Evolutionary conservation across 2,888 invertebrate genomes (phyloP).

Genomic region (Agapostemon virescens): DNA sequence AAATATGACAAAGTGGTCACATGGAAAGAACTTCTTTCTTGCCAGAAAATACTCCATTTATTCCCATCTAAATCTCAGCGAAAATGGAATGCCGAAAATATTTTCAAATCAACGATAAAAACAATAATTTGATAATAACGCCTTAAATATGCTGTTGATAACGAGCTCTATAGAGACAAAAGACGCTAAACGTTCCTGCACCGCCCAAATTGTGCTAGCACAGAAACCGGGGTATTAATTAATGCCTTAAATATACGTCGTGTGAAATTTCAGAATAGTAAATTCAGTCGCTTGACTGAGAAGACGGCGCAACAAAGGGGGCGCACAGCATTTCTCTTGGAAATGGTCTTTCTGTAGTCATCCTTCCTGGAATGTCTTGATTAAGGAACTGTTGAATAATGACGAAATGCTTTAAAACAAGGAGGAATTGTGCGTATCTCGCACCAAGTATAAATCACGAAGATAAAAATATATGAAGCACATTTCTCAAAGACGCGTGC

Average conservation of each 20-base stretch:
- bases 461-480: not conserved
- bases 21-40: no score
- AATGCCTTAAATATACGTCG: not conserved
- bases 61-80: no score
- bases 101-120: no score
- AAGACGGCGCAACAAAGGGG: not conserved
- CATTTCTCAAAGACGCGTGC: not conserved
- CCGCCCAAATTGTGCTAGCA: not conserved
- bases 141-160: not conserved
- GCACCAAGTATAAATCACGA: not conserved
- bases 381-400: conserved; percentile 30
- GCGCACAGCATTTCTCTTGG: not conserved
- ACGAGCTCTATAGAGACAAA: not conserved
- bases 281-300: not conserved
- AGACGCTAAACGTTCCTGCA: not conserved
- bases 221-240: conserved; percentile 30
- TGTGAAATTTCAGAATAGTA: conserved; percentile 28
- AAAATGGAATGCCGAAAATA: no score
- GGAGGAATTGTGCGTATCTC: not conserved
- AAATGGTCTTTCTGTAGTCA: conserved; percentile 22
- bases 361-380: conserved; percentile 22
- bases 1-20: no score
- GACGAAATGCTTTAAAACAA: conserved; percentile 8
- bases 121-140: no score
- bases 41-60: no score